Percentiles rank a stretch among this genome's conserved stretches.
These are phyloP conservation scores for Aptenodytes forsteri DNA, from an alignment of 2,113 vertebrate genomes.

Conservation along the genomic window DNA sequence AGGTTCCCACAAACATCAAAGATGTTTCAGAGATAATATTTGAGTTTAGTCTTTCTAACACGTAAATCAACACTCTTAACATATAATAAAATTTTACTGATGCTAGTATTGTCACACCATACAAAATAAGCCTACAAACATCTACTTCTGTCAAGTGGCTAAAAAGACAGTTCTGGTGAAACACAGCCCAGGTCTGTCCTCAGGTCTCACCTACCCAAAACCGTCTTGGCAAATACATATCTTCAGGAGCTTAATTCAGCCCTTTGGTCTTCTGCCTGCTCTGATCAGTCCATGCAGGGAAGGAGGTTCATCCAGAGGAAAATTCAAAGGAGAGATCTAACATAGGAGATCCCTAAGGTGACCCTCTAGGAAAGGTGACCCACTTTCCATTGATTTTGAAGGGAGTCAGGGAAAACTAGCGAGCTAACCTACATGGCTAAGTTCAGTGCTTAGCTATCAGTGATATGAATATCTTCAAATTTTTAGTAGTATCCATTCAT, in stretches of 20 bases:
- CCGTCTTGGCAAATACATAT: neutral
- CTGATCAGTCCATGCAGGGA: neutral
- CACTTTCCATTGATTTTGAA: neutral
- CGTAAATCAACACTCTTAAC: neutral
- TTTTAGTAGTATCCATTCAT: neutral
- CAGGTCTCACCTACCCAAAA: neutral
- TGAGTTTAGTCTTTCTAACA: neutral
- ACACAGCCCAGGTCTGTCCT: neutral
- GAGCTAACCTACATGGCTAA: neutral
- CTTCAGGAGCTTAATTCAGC: neutral
- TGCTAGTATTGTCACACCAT: neutral
- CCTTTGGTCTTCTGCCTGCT: neutral
- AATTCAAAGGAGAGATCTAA: neutral
- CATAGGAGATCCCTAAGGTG: neutral
- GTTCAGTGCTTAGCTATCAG: neutral
- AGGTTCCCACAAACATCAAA: neutral
- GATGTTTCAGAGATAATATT: neutral
- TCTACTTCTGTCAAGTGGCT: neutral
- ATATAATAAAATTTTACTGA: neutral
- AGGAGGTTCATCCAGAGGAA: neutral
- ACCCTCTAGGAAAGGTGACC: neutral
- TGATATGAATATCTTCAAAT: neutral
- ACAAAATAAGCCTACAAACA: neutral
- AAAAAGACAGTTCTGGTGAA: neutral
- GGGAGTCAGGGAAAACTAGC: neutral